phyloP scores from a whole-genome alignment of 2,113 vertebrate species.

The Sceloporus tristichus region DNA sequence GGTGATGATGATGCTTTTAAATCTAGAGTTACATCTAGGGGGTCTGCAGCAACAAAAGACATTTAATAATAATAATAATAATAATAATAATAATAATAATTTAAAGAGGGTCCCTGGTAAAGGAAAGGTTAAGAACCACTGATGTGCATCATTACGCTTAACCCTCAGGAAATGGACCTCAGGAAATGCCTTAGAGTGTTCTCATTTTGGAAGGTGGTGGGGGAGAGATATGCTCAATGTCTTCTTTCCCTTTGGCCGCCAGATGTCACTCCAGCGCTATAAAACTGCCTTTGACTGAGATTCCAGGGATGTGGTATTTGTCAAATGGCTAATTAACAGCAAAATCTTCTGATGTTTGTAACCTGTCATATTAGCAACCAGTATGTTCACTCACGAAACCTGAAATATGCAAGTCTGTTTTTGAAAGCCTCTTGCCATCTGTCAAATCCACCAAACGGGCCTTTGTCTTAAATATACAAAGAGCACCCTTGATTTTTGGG shows the following conservation, averaged over 20 bases:
- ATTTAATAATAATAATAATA: no score
- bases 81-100: no score
- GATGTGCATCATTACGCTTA: neutral
- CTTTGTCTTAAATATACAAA: slow-evolving; percentile 62
- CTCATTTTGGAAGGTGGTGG: neutral
- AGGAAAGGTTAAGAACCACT: neutral
- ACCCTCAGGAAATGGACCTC: neutral
- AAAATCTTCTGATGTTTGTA: slow-evolving; percentile 52
- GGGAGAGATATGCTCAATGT: no score
- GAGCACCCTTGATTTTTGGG: slow-evolving; percentile 42
- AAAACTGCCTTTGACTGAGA: neutral
- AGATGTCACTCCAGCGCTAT: slow-evolving; percentile 68
- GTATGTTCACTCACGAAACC: slow-evolving; percentile 45
- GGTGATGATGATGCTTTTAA: no score
- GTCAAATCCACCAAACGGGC: slow-evolving; percentile 60
- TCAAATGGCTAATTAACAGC: slow-evolving; percentile 33
- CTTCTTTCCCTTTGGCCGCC: slow-evolving; percentile 46
- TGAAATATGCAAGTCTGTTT: slow-evolving; percentile 50
- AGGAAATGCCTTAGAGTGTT: neutral
- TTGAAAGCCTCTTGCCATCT: slow-evolving; percentile 36
- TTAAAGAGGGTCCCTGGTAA: no score
- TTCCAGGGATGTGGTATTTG: slow-evolving; percentile 9
- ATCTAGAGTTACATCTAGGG: no score
- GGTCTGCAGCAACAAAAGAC: no score
- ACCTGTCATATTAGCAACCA: slow-evolving; percentile 60